phyloP scores from a whole-genome alignment of 2,888 invertebrate species.

The Belgica antarctica region DNA sequence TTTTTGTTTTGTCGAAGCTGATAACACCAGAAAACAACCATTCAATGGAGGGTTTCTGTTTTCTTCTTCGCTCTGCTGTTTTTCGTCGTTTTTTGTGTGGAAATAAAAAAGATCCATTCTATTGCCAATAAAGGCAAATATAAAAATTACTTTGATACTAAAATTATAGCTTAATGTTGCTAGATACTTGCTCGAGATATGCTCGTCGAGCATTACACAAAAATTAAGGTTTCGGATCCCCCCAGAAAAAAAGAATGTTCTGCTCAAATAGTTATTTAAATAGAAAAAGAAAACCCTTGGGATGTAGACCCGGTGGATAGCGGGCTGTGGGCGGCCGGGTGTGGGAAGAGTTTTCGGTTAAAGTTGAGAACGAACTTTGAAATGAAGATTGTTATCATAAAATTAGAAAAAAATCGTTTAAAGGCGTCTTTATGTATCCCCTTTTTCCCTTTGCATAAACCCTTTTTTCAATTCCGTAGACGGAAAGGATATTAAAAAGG shows the following conservation, averaged over 20 bases:
- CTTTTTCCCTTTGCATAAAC: conserved; percentile 15
- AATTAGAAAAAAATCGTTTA: conserved; percentile 44
- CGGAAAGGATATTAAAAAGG: conserved; percentile 44
- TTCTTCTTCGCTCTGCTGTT: background rate
- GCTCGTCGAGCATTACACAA: conserved; percentile 35
- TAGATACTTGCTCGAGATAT: conserved; percentile 40
- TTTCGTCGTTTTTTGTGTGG: background rate
- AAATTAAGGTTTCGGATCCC: conserved; percentile 32
- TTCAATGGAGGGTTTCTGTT: background rate
- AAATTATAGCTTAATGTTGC: conserved; percentile 43
- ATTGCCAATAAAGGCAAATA: conserved; percentile 44
- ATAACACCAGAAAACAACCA: conserved; percentile 43
- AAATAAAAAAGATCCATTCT: conserved; percentile 36
- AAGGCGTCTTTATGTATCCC: conserved; percentile 42
- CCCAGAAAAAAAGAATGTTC: background rate
- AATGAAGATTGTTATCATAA: conserved; percentile 42
- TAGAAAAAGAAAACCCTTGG: conserved; percentile 11
- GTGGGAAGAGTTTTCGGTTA: background rate
- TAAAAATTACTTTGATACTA: conserved; percentile 44
- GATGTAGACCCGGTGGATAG: no score
- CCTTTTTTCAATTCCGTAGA: conserved; percentile 38
- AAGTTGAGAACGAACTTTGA: background rate
- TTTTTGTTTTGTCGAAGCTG: conserved; percentile 40
- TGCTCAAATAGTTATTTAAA: conserved; percentile 41
- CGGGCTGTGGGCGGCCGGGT: background rate